A percentile compares a stretch with the other conserved stretches of the same genome.
Conservation (phyloP, 2,797 vertebrate species). For the Cossypha dichroa region DNA sequence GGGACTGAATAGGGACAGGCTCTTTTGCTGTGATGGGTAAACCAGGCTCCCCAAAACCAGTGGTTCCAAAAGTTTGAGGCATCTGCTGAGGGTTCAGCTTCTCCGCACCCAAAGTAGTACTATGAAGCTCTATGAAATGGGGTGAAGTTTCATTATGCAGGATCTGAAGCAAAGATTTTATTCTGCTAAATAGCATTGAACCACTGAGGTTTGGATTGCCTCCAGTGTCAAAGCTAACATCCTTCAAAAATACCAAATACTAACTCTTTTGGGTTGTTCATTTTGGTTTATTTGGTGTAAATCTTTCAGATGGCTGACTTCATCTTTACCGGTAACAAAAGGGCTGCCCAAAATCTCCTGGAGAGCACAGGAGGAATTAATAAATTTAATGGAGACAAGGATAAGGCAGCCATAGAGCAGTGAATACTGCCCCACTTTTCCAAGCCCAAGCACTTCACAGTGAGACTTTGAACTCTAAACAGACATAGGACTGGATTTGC, state of each 20-base stretch:
- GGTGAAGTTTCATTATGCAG: background rate
- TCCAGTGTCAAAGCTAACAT: background rate
- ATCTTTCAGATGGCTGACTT: background rate
- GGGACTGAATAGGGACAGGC: fast-evolving
- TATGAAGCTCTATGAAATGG: background rate
- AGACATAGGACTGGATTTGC: background rate
- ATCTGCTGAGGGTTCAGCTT: background rate
- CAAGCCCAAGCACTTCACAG: background rate
- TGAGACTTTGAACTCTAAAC: constrained; percentile 12
- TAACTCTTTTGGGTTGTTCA: background rate
- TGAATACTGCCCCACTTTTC: constrained; percentile 6
- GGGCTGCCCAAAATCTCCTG: background rate
- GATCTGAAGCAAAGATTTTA: background rate
- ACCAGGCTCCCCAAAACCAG: background rate
- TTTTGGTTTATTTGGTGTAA: background rate
- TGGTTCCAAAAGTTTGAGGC: fast-evolving
- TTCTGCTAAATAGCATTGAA: background rate
- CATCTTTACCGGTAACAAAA: background rate
- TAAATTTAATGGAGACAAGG: background rate
- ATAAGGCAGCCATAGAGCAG: background rate
- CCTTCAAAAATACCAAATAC: background rate
- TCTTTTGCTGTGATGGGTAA: background rate
- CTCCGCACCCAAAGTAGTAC: background rate
- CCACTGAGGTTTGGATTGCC: background rate
- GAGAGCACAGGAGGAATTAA: background rate